Conservation (phyloP, 2,888 invertebrate species). For the Holacanthella duospinosa region DNA sequence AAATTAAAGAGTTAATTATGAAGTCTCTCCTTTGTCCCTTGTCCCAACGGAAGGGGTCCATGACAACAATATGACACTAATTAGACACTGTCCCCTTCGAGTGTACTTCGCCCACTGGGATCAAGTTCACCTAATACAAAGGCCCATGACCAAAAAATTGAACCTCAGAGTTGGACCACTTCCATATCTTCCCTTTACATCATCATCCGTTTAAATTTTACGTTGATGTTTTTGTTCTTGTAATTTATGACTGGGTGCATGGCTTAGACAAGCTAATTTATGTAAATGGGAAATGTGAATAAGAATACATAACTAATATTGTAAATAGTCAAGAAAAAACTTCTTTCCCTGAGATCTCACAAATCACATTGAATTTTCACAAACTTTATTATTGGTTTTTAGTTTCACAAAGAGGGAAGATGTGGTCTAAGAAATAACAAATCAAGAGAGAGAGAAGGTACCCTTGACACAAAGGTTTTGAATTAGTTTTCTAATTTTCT, state of each 20-base stretch:
- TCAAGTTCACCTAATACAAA: not conserved
- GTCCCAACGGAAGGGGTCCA: not conserved
- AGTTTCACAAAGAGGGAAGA: too few species aligned
- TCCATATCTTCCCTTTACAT: too few species aligned
- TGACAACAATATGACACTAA: slow-evolving; percentile 4
- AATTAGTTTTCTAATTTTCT: too few species aligned
- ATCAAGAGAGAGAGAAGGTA: too few species aligned
- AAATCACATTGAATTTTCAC: too few species aligned
- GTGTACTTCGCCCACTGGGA: not conserved
- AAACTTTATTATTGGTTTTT: not conserved
- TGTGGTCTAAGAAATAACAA: too few species aligned
- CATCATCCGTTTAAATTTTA: not conserved
- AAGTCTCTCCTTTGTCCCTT: not conserved
- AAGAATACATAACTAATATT: not conserved
- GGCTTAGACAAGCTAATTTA: not conserved
- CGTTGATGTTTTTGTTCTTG: not conserved
- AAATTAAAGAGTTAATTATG: not conserved
- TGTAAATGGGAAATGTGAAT: not conserved
- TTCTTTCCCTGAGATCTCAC: not conserved
- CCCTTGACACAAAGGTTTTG: too few species aligned
- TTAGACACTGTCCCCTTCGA: slow-evolving; percentile 1
- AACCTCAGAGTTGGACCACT: too few species aligned
- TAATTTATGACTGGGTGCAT: slow-evolving; percentile 3
- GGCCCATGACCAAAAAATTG: too few species aligned
- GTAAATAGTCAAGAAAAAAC: not conserved